Evolutionary conservation across 2,113 vertebrate species (phyloP).

Genomic region (Isurus oxyrinchus): DNA sequence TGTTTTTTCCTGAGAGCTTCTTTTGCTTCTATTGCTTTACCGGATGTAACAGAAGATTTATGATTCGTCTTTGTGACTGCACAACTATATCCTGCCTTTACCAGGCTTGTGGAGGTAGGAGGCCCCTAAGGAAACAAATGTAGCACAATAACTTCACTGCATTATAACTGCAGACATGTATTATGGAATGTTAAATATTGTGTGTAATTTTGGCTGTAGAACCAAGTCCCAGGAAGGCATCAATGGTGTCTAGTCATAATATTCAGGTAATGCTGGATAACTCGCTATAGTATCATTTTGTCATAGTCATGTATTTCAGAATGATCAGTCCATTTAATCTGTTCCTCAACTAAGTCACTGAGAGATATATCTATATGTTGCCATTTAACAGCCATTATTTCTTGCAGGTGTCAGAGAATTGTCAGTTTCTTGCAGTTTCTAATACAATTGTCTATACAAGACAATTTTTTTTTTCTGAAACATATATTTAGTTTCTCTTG

Average conservation of each 20-base stretch:
- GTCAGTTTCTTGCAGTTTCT: background rate
- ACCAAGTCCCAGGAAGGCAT: background rate
- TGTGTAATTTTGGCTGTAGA: background rate
- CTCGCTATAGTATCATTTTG: background rate
- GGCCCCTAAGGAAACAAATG: conserved; percentile 52
- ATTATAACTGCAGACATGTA: background rate
- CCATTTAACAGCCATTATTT: background rate
- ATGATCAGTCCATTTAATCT: background rate
- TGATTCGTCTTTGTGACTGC: conserved; percentile 65
- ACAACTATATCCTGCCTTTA: conserved; percentile 72
- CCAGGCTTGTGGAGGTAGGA: conserved; percentile 56
- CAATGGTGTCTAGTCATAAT: background rate
- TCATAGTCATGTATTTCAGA: background rate
- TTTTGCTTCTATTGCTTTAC: conserved; percentile 78
- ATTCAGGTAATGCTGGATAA: background rate
- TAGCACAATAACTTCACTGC: background rate
- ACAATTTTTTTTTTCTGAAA: background rate
- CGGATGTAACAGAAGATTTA: conserved; percentile 67
- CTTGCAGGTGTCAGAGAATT: background rate
- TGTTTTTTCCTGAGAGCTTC: conserved; percentile 92
- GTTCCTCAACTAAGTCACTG: background rate
- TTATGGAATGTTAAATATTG: background rate
- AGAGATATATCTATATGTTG: background rate
- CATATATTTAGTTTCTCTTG: background rate
- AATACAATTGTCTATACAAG: background rate